These are phyloP conservation scores for Electrona antarctica DNA, from an alignment of 2,113 vertebrate genomes.

Conservation along the genomic window DNA sequence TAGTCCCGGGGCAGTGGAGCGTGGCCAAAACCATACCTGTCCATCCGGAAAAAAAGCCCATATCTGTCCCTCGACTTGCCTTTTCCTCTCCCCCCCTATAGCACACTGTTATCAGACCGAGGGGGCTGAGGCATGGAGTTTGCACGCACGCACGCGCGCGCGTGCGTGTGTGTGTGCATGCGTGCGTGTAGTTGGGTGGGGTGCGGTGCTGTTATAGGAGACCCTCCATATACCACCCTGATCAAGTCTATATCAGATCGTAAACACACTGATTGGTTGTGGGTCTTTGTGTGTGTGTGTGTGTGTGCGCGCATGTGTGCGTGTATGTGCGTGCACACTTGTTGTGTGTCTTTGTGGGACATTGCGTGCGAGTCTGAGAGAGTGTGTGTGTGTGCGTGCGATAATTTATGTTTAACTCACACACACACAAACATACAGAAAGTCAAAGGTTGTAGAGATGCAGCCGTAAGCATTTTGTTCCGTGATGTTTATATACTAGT, in stretches of 20 bases:
- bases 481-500: too few species aligned
- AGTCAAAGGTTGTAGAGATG: too few species aligned
- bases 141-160: conserved; percentile 14
- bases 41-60: conserved; percentile 66
- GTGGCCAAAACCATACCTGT: conserved; percentile 64
- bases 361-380: too few species aligned
- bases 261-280: conserved; percentile 39
- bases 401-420: background rate
- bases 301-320: background rate
- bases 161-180: conserved; percentile 26
- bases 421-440: conserved; percentile 7
- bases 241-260: conserved; percentile 61
- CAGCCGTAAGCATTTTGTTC: too few species aligned
- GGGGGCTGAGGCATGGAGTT: conserved; percentile 27
- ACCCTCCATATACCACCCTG: conserved; percentile 43
- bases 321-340: background rate
- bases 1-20: conserved; percentile 61
- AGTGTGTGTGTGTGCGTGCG: too few species aligned
- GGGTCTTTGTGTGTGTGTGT: conserved; percentile 21
- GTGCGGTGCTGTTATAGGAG: conserved; percentile 33
- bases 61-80: conserved; percentile 56
- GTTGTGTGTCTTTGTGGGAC: too few species aligned
- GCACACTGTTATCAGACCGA: conserved; percentile 58
- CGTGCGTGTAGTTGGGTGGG: conserved; percentile 34
- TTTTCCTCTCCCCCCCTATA: conserved; percentile 12